Percentiles rank a stretch among this genome's conserved stretches.
phyloP scores from a whole-genome alignment of 2,888 invertebrate genomes.

The Pseudococcus jackbeardsleyi region DNA sequence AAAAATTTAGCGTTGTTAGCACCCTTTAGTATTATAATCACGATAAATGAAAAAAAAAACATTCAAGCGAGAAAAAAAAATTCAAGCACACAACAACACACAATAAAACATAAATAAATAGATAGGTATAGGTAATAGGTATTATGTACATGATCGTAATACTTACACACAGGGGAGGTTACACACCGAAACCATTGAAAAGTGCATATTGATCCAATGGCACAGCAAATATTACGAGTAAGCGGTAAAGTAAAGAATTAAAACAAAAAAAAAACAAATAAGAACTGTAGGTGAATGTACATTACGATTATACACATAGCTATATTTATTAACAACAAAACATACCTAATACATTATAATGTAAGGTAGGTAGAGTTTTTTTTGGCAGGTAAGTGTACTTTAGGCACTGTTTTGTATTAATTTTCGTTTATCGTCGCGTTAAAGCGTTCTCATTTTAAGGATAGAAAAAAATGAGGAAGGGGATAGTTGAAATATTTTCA shows the following conservation, averaged over 20 bases:
- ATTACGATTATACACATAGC: background rate
- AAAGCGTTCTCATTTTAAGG: background rate
- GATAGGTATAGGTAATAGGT: background rate
- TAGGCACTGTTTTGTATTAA: background rate
- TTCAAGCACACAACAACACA: background rate
- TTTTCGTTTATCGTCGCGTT: background rate
- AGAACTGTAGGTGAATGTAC: slow-evolving; percentile 25
- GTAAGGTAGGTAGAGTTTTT: background rate
- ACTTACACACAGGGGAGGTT: slow-evolving; percentile 56
- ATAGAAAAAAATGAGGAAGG: background rate
- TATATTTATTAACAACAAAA: background rate
- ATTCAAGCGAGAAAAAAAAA: background rate
- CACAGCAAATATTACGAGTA: slow-evolving; percentile 66
- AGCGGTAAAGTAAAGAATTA: slow-evolving; percentile 62
- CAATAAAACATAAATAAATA: background rate
- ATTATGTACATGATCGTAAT: slow-evolving; percentile 6
- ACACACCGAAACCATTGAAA: slow-evolving; percentile 62
- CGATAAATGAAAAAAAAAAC: background rate
- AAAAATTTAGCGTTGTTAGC: slow-evolving; percentile 15
- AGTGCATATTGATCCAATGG: slow-evolving; percentile 67
- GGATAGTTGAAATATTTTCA: background rate
- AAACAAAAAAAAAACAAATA: slow-evolving; percentile 60
- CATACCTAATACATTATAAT: background rate
- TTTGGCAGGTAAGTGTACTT: background rate
- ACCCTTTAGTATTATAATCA: background rate